These are phyloP conservation scores for Drosophila tanythrix DNA, from an alignment of 2,888 invertebrate species.

Conservation along the genomic window DNA sequence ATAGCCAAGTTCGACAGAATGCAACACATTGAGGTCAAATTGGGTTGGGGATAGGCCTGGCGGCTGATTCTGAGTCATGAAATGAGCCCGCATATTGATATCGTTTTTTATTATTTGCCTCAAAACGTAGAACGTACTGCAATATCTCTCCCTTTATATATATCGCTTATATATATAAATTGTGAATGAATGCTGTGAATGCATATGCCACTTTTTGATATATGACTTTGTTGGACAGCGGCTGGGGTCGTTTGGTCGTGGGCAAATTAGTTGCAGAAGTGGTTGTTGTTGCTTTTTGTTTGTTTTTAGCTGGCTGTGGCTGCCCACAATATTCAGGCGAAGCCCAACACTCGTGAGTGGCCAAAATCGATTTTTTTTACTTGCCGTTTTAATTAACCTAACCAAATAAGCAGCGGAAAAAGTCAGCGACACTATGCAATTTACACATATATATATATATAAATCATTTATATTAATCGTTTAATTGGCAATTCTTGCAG, in stretches of 20 bases:
- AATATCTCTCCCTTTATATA: conserved; percentile 1
- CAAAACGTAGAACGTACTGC: conserved; percentile 22
- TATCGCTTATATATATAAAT: not conserved
- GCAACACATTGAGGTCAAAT: conserved; percentile 56
- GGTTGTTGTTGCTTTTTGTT: not conserved
- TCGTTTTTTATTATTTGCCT: conserved; percentile 46
- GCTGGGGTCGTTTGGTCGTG: conserved; percentile 19
- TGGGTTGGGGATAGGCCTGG: conserved; percentile 51
- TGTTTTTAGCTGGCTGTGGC: not conserved
- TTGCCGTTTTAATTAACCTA: conserved; percentile 32
- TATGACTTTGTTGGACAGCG: conserved; percentile 37
- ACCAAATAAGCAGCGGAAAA: conserved; percentile 34
- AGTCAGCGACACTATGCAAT: conserved; percentile 22
- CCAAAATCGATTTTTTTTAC: conserved; percentile 2
- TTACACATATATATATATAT: conserved; percentile 23
- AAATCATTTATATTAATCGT: conserved; percentile 47
- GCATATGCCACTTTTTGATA: conserved; percentile 58
- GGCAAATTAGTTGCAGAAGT: conserved; percentile 2
- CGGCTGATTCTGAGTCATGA: conserved; percentile 60
- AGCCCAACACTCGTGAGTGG: not conserved
- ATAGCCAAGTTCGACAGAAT: conserved; percentile 19
- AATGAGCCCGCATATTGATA: conserved; percentile 54
- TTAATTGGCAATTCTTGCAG: conserved; percentile 45
- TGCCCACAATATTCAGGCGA: not conserved
- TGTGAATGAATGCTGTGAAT: conserved; percentile 5